Conservation (phyloP, 2,888 invertebrate species). For the Lasioglossum morio region DNA sequence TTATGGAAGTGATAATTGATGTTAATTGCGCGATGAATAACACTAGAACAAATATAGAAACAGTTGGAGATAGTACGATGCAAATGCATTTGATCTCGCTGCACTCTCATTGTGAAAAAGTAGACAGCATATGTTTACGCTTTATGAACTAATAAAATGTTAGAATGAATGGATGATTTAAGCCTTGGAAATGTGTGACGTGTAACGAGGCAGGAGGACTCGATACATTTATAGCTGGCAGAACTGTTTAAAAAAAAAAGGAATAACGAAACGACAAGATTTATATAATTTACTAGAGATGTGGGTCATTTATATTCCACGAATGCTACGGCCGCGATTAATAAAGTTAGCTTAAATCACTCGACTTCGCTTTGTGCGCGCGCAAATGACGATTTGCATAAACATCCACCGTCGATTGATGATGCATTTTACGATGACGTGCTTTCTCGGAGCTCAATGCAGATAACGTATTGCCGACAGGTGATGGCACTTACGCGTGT, state of each 20-base stretch:
- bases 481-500: neutral
- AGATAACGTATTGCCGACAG: neutral
- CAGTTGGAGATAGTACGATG: neutral
- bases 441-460: neutral
- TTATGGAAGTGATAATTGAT: neutral
- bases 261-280: neutral
- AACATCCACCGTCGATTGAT: neutral
- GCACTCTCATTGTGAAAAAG: neutral
- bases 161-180: neutral
- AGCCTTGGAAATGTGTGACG: neutral
- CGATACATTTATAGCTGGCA: neutral
- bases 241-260: neutral
- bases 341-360: neutral
- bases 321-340: neutral
- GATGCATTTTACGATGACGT: neutral
- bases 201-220: neutral
- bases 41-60: too few species aligned
- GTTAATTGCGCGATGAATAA: too few species aligned
- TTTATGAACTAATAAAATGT: neutral
- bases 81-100: neutral
- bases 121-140: neutral
- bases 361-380: neutral
- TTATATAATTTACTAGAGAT: conserved; percentile 3
- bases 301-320: neutral
- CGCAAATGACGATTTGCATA: neutral